Conservation (phyloP, 2,888 invertebrate genomes). For the Pollenia angustigena region DNA sequence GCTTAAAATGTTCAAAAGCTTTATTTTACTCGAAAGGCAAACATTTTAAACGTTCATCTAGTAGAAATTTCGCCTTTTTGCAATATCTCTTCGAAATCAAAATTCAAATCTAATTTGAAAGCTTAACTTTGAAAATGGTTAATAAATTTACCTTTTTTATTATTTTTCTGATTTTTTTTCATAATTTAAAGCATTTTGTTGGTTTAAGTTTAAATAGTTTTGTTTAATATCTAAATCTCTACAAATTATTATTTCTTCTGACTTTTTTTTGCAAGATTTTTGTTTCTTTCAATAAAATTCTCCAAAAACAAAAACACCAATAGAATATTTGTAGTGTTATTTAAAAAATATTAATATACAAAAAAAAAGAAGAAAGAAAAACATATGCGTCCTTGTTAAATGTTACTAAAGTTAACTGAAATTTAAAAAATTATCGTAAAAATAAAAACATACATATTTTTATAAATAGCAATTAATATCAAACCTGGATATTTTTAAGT, state of each 20-base stretch:
- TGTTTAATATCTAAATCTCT: background rate
- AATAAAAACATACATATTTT: background rate
- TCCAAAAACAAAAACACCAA: slow-evolving; percentile 14
- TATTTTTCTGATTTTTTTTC: background rate
- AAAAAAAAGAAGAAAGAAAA: slow-evolving; percentile 1
- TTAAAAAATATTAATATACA: slow-evolving; percentile 25
- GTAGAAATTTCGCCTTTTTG: too few relatives aligned
- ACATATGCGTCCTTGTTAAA: slow-evolving; percentile 64
- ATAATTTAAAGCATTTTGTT: slow-evolving; percentile 66
- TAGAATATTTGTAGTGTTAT: slow-evolving; percentile 17
- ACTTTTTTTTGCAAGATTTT: slow-evolving; percentile 39
- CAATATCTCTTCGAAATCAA: too few relatives aligned
- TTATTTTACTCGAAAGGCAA: too few relatives aligned
- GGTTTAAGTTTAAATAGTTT: slow-evolving; percentile 55
- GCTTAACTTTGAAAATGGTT: too few relatives aligned
- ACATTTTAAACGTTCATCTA: too few relatives aligned
- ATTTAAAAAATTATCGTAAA: slow-evolving; percentile 14
- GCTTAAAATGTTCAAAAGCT: too few relatives aligned
- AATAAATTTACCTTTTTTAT: too few relatives aligned
- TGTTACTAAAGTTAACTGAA: slow-evolving; percentile 65
- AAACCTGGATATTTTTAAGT: slow-evolving; percentile 10
- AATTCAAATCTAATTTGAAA: too few relatives aligned
- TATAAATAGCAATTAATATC: slow-evolving; percentile 10
- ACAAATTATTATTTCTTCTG: slow-evolving; percentile 10
- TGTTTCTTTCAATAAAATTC: background rate